Evolutionary conservation across 2,797 vertebrate species (phyloP), one percentile per base, ranked within the genome.

Genomic region (Yasuhikotakia modesta): DNA sequence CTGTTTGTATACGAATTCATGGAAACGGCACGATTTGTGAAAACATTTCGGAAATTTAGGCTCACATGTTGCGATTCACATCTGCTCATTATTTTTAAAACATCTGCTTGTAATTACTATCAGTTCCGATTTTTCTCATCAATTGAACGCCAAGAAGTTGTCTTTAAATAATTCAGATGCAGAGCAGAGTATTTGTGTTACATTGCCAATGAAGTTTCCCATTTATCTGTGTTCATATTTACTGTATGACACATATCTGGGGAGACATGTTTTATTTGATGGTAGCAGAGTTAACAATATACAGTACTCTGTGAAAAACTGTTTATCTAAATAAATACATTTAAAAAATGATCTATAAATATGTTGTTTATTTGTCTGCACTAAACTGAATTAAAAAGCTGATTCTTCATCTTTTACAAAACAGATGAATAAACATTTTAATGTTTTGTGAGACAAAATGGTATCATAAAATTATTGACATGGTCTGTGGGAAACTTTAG

Each of bases 101-200:
- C 78, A 81, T 57, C 64, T 81, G 73, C n/a, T 75, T 73, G 73
- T 60, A 83, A 87, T 76, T 84, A 85, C 27, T 61, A 68, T 43
- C 30, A 67, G 43, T 50, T 11, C 46, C 63, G 43, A 75, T 46
- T 57, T 79, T 22, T 35, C 35, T 72, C 27, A 71, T 24, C 65
- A 58, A 63, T 22, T 61, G 61, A 11, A 48, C 6, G 64, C 14
- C 45, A 63, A 63, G 21, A 48, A 16, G 4, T 45, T 58, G 6
- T 4, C 22, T 58, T 46, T 57, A 61, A 43, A 43, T 0, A 43
- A 43, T 22, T 53, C 17, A 2, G 43, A 76, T 21, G 27, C 13
- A 58, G 22, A 21, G 46, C 1, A 35, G 43, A 43, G 10, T 55
- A 55, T 55, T 43, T 22, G 14, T 46, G 57, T 22, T n/a, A 22